These are phyloP conservation scores for Phanerotoma sp. DNA, from an alignment of 2,888 invertebrate species.

Conservation along the genomic window DNA sequence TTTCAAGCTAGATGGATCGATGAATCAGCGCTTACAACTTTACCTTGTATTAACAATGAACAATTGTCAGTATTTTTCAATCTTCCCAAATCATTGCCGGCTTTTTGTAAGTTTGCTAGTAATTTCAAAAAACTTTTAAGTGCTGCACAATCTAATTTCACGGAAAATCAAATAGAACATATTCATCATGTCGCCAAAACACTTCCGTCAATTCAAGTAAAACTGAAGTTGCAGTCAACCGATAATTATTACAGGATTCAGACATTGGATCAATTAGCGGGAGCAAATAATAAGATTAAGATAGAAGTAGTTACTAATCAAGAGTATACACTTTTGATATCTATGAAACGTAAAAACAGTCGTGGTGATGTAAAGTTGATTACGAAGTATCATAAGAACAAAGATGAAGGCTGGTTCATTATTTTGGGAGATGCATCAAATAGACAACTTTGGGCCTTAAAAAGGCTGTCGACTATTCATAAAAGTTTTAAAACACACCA, in stretches of 20 bases:
- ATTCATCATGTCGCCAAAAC: slow-evolving; percentile 49
- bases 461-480: slow-evolving; percentile 66
- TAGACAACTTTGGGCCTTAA: slow-evolving; percentile 78
- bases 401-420: slow-evolving; percentile 95
- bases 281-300: too few relatives aligned
- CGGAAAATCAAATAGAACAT: slow-evolving; percentile 70
- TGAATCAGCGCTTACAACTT: slow-evolving; percentile 71
- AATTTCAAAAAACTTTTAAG: slow-evolving; percentile 66
- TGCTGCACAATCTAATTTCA: slow-evolving; percentile 67
- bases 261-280: slow-evolving; percentile 32
- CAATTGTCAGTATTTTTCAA: slow-evolving; percentile 63
- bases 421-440: slow-evolving; percentile 74
- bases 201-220: slow-evolving; percentile 49
- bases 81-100: slow-evolving; percentile 59
- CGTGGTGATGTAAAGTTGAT: slow-evolving; percentile 68
- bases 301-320: slow-evolving; percentile 46
- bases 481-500: slow-evolving; percentile 59
- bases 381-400: slow-evolving; percentile 87
- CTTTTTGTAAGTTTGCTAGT: slow-evolving; percentile 62
- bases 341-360: slow-evolving; percentile 61
- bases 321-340: slow-evolving; percentile 71
- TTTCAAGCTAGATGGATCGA: slow-evolving; percentile 89
- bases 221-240: slow-evolving; percentile 40
- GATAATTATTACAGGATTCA: slow-evolving; percentile 20
- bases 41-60: slow-evolving; percentile 74